Percentiles rank a stretch among this genome's conserved stretches.
Conservation (phyloP, 2,888 invertebrate genomes). For the Scelioninae gen. 1 region DNA sequence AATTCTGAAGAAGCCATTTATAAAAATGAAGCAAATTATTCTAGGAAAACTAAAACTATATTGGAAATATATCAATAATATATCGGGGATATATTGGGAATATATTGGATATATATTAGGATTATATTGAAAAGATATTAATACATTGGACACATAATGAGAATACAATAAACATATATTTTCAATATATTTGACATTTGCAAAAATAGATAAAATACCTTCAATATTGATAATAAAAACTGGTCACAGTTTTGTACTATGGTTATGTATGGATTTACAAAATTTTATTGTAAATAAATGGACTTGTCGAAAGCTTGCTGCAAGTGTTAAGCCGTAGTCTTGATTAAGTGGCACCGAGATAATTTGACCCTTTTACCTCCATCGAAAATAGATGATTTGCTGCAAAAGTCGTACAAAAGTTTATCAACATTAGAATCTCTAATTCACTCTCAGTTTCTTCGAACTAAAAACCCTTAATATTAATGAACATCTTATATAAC, state of each 20-base stretch:
- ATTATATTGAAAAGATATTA: no score
- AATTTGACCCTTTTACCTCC: slow-evolving; percentile 77
- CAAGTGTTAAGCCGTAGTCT: slow-evolving; percentile 72
- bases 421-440: background rate
- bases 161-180: no score
- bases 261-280: background rate
- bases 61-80: no score
- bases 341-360: slow-evolving; percentile 73
- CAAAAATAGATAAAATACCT: slow-evolving; percentile 24
- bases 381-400: slow-evolving; percentile 81
- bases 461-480: background rate
- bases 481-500: no score
- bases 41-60: no score
- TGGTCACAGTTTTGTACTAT: slow-evolving; percentile 30
- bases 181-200: slow-evolving; percentile 1
- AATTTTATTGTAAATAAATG: slow-evolving; percentile 35
- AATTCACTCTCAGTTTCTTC: slow-evolving; percentile 7
- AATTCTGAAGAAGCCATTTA: no score
- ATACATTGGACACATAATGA: no score
- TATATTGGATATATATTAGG: no score
- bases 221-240: slow-evolving; percentile 31
- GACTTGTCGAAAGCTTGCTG: slow-evolving; percentile 70
- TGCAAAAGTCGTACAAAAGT: slow-evolving; percentile 64
- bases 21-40: no score
- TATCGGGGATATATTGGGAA: no score